Evolutionary conservation across 2,113 vertebrate genomes (phyloP), one percentile per base, ranked within the genome.

Genomic region (Scalopus aquaticus): DNA sequence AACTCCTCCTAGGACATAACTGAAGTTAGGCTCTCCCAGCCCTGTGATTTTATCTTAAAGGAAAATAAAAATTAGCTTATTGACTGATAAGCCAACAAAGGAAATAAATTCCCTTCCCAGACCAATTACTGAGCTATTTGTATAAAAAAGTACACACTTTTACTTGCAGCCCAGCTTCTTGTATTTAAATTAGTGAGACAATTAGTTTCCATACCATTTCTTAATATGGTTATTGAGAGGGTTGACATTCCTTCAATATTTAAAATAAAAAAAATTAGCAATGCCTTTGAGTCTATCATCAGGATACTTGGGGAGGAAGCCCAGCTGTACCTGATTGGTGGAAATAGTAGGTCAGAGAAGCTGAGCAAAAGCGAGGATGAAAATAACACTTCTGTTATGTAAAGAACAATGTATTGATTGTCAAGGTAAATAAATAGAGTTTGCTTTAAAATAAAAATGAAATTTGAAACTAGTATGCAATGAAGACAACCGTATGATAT

Each of bases 61-160:
- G 26, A 95, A 95, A 81, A 77, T 77, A 58, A 90, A 91, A 93
- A 28, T 35, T 17, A 80, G 32, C 67, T 11, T 89, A 49, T 39
- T 87, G 62, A 64, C 65, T 65, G 22, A 83, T 64, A 49, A 3
- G 5, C 22, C 69, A 70, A 60, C 9, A 35, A 35, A 89, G 26
- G 30, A 80, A 28, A 5, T 30, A 24, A 67, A 73, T 78, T 87
- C 35, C 16, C 76, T 93, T 79, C 20, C 46, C 56, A 90, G 49
- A 92, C 3, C 51, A 87, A 39, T 16, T 26, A 64, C 10, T 24
- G 24, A 39, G 24, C 72, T 60, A 58, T 30, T 85, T 76, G 32
- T 92, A 62, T 74, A 39, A 69, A 90, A 93, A 93, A 72, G 13
- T 20, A 1, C 0, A 49, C 9, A 54, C 5, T 89, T 93, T 91